Conservation (phyloP, 1,140 invertebrate genomes). For the Drosophila chauvacae region DNA sequence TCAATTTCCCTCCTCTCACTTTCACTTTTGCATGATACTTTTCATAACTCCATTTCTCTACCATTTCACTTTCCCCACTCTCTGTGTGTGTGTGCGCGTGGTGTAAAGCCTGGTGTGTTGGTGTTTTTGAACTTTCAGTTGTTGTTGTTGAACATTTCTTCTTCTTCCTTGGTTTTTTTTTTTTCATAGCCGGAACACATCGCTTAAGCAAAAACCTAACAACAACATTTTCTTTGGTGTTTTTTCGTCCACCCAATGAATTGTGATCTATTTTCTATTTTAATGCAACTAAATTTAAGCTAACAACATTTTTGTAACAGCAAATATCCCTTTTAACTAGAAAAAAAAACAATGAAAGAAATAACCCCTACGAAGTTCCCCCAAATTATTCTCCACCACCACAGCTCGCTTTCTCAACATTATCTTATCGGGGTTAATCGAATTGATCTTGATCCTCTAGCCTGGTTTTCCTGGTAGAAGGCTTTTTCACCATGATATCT, state of each 20-base stretch:
- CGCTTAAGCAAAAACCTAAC: slow-evolving; percentile 11
- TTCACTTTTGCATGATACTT: slow-evolving; percentile 1
- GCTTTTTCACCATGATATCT: background rate
- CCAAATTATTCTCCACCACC: slow-evolving; percentile 1
- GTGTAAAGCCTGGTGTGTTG: slow-evolving; percentile 26
- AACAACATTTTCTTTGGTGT: slow-evolving; percentile 40
- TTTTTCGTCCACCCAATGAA: slow-evolving; percentile 35
- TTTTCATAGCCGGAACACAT: slow-evolving; percentile 21
- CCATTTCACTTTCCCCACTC: slow-evolving; percentile 20
- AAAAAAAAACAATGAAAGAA: background rate
- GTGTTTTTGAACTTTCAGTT: slow-evolving; percentile 21
- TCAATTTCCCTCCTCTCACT: slow-evolving; percentile 8
- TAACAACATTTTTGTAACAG: slow-evolving; percentile 72
- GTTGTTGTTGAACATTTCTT: slow-evolving; percentile 20
- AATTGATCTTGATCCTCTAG: background rate
- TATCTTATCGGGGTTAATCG: slow-evolving; percentile 1
- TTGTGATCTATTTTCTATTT: slow-evolving; percentile 49
- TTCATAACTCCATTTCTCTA: slow-evolving; percentile 5
- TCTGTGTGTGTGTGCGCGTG: slow-evolving; percentile 18
- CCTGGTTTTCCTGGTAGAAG: background rate
- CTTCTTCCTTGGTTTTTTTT: slow-evolving; percentile 1
- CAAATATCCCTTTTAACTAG: slow-evolving; percentile 12
- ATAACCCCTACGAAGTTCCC: background rate
- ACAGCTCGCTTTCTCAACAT: slow-evolving; percentile 26
- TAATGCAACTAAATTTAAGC: slow-evolving; percentile 69